phyloP scores from a whole-genome alignment of 2,113 vertebrate genomes.

The Guaruba guarouba region DNA sequence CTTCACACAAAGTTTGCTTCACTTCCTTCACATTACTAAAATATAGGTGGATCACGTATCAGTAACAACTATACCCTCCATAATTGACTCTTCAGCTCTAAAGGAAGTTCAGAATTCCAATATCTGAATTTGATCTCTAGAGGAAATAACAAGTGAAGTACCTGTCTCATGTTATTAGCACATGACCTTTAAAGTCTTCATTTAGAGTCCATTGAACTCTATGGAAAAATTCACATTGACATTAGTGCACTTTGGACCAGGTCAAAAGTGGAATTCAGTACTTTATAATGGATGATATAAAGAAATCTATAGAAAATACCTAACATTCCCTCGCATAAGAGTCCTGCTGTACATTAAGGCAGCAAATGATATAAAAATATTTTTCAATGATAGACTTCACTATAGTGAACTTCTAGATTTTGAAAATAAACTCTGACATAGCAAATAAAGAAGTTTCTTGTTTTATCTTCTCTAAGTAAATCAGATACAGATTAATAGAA shows the following conservation, averaged over 20 bases:
- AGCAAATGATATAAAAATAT: neutral
- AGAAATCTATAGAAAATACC: neutral
- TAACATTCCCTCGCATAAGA: neutral
- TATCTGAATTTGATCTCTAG: conserved; percentile 55
- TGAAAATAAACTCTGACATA: neutral
- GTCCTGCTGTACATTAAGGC: neutral
- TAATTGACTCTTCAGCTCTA: conserved; percentile 37
- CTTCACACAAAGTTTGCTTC: neutral
- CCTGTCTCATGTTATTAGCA: conserved; percentile 52
- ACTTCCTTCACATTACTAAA: conserved; percentile 48
- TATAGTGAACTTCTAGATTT: neutral
- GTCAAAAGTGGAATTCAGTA: neutral
- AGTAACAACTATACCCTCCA: neutral
- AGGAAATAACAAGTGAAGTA: conserved; percentile 62
- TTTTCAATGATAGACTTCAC: neutral
- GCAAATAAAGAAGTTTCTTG: neutral
- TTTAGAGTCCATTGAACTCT: neutral
- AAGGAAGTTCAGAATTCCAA: conserved; percentile 61
- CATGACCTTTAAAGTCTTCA: conserved; percentile 7
- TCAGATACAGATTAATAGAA: neutral
- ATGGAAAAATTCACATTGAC: neutral
- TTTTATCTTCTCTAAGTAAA: neutral
- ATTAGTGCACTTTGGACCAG: neutral
- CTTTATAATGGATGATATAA: neutral
- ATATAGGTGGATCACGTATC: conserved; percentile 44